Evolutionary conservation across 2,888 invertebrate species (phyloP), one percentile per base, ranked within the genome.

Genomic region (Suillia variegata): DNA sequence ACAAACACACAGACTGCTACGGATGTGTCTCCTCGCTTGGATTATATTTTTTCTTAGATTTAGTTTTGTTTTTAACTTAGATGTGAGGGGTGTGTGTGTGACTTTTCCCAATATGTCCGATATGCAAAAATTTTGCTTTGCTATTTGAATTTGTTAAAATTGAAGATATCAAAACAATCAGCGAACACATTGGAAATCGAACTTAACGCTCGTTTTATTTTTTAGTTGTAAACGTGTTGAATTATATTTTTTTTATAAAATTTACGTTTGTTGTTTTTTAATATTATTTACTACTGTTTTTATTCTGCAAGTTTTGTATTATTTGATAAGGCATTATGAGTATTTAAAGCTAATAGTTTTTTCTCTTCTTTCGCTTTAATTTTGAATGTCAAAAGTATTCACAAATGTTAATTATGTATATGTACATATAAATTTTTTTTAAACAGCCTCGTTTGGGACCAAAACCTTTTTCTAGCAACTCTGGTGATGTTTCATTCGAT

Each of bases 401-500:
- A 26, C 26, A 6, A 26, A 26, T n/a, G 26, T 10, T 26, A 26
- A 10, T 26, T 26, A 10, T 26, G 10, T 31, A 38, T 12, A 17
- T 26, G n/a, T 45, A 21, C 31, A 5, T n/a, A 47, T 45, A 47
- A 5, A 42, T 49, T 50, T 49, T 8, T 15, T 47, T 47, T 20
- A 21, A 24, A 51, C 83, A 93, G 93, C 93, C 93, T 48, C 88
- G 93, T 21, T 85, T 93, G 50, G 93, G 93, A 2, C 93, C 93
- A 38, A 93, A 93, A 79, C 93, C 93, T 22, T 93, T 93, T 80
- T 91, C 92, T 8, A 89, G 92, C 45, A 89, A 91, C 31, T 86
- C 89, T 3, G 90, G 89, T 58, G 89, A 90, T 69, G 90, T 92
- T 72, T 89, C 88, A 0, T 92, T 92, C 73, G 91, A 91, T 77